Conservation (phyloP, 2,113 vertebrate species). For the Otus sunia region DNA sequence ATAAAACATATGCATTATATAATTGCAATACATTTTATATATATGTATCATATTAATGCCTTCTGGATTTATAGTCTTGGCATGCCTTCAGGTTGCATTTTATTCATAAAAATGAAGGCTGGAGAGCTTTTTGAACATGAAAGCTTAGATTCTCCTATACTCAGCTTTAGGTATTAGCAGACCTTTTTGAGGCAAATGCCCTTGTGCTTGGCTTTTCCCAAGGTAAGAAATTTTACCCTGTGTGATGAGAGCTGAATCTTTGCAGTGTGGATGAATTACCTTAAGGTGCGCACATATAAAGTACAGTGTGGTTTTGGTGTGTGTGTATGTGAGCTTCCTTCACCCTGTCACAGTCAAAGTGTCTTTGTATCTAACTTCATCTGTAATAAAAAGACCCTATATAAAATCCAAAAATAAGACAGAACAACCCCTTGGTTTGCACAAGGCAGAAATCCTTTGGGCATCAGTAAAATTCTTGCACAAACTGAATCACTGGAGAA, state of each 20-base stretch:
- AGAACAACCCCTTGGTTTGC: not conserved
- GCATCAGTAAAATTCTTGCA: not conserved
- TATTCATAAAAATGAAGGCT: not conserved
- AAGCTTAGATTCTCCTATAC: not conserved
- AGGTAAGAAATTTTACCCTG: not conserved
- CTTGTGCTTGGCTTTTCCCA: not conserved
- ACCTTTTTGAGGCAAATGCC: not conserved
- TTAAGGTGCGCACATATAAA: not conserved
- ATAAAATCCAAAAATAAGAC: not conserved
- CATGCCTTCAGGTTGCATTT: not conserved
- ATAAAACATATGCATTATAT: not conserved
- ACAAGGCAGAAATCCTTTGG: not conserved
- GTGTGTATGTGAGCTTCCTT: not conserved
- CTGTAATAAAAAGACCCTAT: accelerated
- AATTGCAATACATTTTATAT: not conserved
- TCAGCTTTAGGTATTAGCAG: not conserved
- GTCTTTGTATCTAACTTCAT: not conserved
- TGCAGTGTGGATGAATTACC: not conserved
- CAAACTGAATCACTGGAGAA: not conserved
- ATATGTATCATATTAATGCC: not conserved
- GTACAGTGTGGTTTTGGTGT: not conserved
- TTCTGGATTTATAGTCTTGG: not conserved
- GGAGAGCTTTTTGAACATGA: not conserved
- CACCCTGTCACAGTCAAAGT: not conserved
- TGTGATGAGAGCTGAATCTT: not conserved